Conservation (phyloP, 2,797 vertebrate species). For the Phoebastria nigripes region DNA sequence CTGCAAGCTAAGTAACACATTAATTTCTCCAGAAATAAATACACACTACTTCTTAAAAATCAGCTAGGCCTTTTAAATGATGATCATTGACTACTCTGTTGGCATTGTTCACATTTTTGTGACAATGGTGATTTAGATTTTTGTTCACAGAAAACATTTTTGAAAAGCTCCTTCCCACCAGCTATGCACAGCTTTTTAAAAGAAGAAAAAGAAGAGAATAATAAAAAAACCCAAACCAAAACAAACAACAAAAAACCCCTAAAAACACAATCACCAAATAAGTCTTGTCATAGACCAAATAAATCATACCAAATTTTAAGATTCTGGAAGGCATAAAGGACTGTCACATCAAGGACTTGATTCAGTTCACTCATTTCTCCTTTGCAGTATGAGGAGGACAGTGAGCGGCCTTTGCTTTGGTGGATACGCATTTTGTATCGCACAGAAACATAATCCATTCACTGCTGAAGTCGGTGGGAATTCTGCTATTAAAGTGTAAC, state of each 20-base stretch:
- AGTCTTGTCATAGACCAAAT: background rate
- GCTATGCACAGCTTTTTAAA: background rate
- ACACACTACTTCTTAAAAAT: background rate
- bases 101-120: background rate
- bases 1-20: background rate
- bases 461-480: background rate
- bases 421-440: background rate
- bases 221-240: too few species aligned
- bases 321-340: background rate
- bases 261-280: background rate
- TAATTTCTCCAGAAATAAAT: background rate
- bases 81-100: background rate
- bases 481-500: background rate
- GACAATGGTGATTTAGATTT: background rate
- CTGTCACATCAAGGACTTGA: background rate
- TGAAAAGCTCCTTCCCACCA: background rate
- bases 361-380: background rate
- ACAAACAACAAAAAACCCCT: too few species aligned
- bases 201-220: background rate
- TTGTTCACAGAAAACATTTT: background rate
- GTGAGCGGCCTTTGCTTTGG: background rate
- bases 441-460: background rate
- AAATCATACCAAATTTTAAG: background rate
- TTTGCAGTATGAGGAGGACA: background rate
- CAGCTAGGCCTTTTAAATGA: background rate